Percentiles rank a stretch among this genome's conserved stretches.
phyloP scores from a whole-genome alignment of 2,888 invertebrate genomes.

The Exocentrus adspersus region DNA sequence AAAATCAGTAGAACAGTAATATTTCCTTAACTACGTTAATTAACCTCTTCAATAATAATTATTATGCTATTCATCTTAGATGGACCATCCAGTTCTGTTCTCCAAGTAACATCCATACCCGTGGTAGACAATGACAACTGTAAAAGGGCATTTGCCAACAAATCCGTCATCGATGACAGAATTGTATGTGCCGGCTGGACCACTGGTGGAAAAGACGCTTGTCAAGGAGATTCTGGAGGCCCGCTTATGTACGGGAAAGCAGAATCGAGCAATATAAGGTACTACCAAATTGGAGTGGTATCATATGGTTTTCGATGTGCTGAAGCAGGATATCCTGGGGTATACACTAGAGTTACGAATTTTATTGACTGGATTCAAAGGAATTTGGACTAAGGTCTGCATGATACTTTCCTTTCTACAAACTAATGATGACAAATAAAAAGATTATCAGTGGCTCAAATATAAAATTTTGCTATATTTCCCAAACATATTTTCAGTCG shows the following conservation, averaged over 20 bases:
- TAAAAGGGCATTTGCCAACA: conserved; percentile 66
- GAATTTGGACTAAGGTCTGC: conserved; percentile 49
- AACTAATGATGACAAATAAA: too few species aligned
- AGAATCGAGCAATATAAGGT: conserved; percentile 50
- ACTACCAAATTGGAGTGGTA: conserved; percentile 74
- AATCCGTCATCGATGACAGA: conserved; percentile 70
- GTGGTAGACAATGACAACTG: conserved; percentile 73
- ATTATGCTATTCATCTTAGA: conserved; percentile 62
- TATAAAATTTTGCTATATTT: too few species aligned
- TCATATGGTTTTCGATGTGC: conserved; percentile 75
- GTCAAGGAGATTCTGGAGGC: conserved; percentile 86
- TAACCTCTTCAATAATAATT: background rate
- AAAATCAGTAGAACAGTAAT: too few species aligned
- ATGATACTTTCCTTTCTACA: background rate
- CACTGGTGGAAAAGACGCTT: conserved; percentile 76
- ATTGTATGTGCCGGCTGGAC: conserved; percentile 77
- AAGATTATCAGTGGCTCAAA: too few species aligned
- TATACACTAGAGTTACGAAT: conserved; percentile 70
- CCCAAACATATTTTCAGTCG: too few species aligned
- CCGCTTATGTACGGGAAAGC: conserved; percentile 71
- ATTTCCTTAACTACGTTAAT: too few species aligned
- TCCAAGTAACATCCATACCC: conserved; percentile 78
- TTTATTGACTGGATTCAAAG: conserved; percentile 72
- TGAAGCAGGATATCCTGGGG: conserved; percentile 71
- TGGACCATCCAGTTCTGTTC: conserved; percentile 72